Conservation (phyloP, 1,140 invertebrate genomes). For the Drosophila ogumai region DNA sequence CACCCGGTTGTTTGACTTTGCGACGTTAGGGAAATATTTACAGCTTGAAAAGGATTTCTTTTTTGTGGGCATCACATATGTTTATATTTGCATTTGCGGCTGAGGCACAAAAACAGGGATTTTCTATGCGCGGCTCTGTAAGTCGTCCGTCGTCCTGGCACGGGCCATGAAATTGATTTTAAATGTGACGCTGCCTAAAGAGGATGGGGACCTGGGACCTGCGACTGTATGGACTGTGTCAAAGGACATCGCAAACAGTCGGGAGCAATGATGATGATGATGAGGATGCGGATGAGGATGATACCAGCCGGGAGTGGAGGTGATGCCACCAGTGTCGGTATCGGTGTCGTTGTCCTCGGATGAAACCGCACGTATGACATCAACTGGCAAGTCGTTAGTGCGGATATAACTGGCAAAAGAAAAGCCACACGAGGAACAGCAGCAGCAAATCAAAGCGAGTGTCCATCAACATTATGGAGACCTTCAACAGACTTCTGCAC, state of each 20-base stretch:
- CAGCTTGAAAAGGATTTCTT: constrained; percentile 50
- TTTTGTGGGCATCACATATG: constrained; percentile 51
- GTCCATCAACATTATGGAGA: constrained; percentile 78
- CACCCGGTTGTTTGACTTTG: constrained; percentile 32
- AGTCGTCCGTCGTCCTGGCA: constrained; percentile 20
- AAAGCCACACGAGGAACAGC: constrained; percentile 49
- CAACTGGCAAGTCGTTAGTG: constrained; percentile 77
- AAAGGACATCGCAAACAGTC: constrained; percentile 43
- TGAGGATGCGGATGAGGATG: constrained; percentile 2
- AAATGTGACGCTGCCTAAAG: constrained; percentile 67
- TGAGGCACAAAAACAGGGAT: constrained; percentile 44
- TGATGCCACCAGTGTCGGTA: constrained; percentile 17
- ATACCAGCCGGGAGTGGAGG: constrained; percentile 15
- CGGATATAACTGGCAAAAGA: constrained; percentile 56
- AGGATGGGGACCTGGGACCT: constrained; percentile 44
- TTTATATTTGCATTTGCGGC: constrained; percentile 72
- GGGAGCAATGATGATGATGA: constrained; percentile 30
- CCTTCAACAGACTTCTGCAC: constrained; percentile 51
- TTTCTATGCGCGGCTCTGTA: constrained; percentile 21
- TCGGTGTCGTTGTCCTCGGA: constrained; percentile 47
- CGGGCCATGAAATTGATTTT: constrained; percentile 77
- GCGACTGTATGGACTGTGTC: constrained; percentile 14
- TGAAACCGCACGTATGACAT: constrained; percentile 70
- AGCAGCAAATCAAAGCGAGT: constrained; percentile 76
- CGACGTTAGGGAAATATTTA: constrained; percentile 35